These are phyloP conservation scores for Luidia sarsii DNA, from an alignment of 53 echinoderm and acorn worm species.

Conservation along the genomic window DNA sequence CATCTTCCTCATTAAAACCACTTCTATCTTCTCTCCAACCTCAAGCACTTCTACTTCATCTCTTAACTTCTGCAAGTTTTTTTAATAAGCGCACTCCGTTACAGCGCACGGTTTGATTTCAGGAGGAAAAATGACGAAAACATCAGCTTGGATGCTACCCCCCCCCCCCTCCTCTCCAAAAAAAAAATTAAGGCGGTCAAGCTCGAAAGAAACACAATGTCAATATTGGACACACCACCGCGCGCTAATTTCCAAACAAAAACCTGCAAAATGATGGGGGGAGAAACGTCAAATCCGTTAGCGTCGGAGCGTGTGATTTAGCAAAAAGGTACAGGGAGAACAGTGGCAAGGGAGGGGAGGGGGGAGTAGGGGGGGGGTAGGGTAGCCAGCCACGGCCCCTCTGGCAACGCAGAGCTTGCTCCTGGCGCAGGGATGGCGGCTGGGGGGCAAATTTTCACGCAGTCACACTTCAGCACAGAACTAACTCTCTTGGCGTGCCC, in stretches of 20 bases:
- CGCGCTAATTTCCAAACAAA: constrained; percentile 42
- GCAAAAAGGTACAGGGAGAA: background rate
- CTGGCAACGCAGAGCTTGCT: background rate
- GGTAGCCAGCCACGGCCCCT: no score
- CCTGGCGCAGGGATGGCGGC: constrained; percentile 26
- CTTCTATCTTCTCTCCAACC: no score
- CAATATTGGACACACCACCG: constrained; percentile 40
- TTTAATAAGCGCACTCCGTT: constrained; percentile 31
- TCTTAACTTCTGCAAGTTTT: constrained; percentile 20
- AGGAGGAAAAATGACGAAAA: background rate
- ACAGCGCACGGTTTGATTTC: background rate
- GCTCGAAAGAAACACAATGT: constrained; percentile 23
- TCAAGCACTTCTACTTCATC: no score
- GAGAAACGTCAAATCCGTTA: constrained; percentile 57
- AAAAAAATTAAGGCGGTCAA: constrained; percentile 44
- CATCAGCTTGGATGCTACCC: no score
- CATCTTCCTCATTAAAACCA: constrained; percentile 22
- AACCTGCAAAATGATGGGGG: constrained; percentile 34
- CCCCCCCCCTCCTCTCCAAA: no score
- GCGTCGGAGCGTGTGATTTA: constrained; percentile 46
- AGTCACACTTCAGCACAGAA: constrained; percentile 34
- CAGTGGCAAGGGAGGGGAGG: no score
- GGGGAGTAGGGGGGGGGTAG: no score
- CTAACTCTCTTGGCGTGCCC: constrained; percentile 1
- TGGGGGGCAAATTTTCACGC: constrained; percentile 36